These are phyloP conservation scores for Nowickia ferox DNA, from an alignment of 2,888 invertebrate genomes.

Conservation along the genomic window DNA sequence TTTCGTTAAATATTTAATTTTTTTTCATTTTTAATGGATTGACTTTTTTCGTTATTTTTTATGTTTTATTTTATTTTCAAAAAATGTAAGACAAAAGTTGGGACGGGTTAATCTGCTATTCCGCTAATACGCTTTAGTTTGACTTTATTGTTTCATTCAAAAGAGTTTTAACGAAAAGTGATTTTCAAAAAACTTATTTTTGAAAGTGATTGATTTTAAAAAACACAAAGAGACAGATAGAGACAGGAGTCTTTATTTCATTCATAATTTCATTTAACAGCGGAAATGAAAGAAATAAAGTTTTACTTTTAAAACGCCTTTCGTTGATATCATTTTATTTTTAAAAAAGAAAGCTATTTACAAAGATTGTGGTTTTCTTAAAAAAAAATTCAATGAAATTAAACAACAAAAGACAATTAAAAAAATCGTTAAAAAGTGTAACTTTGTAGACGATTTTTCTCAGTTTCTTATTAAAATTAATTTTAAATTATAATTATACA, in stretches of 20 bases:
- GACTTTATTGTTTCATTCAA: slow-evolving; percentile 37
- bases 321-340: slow-evolving; percentile 42
- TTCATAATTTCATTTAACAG: slow-evolving; percentile 27
- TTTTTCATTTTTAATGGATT: slow-evolving; percentile 57
- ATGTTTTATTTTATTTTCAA: slow-evolving; percentile 49
- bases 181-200: slow-evolving; percentile 25
- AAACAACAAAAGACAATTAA: slow-evolving; percentile 10
- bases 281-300: slow-evolving; percentile 48
- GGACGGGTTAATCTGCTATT: slow-evolving; percentile 83
- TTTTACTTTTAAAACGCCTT: slow-evolving; percentile 58
- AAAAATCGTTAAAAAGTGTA: slow-evolving; percentile 63
- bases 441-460: slow-evolving; percentile 62
- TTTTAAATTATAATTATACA: slow-evolving; percentile 51
- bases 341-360: slow-evolving; percentile 70
- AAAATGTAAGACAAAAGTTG: slow-evolving; percentile 78
- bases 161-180: slow-evolving; percentile 44
- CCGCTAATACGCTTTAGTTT: slow-evolving; percentile 80
- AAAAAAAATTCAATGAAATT: slow-evolving; percentile 17
- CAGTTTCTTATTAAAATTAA: slow-evolving; percentile 16
- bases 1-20: slow-evolving; percentile 54
- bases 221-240: not conserved
- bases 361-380: slow-evolving; percentile 60
- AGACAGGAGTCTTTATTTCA: slow-evolving; percentile 32
- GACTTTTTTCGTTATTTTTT: slow-evolving; percentile 61
- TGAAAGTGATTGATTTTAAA: not conserved